Evolutionary conservation across 2,888 invertebrate species (phyloP), one percentile per base, ranked within the genome.

Genomic region (Cacoxenus indagator): DNA sequence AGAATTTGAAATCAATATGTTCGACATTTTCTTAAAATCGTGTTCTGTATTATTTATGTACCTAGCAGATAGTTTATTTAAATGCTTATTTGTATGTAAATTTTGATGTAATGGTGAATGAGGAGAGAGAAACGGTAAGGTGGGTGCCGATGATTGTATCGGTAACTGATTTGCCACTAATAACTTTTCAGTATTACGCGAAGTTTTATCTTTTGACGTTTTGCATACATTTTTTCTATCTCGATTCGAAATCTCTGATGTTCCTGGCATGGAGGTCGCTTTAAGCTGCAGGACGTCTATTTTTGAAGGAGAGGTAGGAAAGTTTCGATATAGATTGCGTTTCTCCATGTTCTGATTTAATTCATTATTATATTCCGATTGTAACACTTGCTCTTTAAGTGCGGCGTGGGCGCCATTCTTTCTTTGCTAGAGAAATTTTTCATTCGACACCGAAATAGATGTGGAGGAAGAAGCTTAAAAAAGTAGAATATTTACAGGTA

Each of bases 371-470:
- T 48, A 6, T 19, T 48, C 3, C 6, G 48, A 31, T 8, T 31
- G 31, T 31, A 31, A 31, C 5, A 4, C 29, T 27, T 69, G 73
- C 67, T 82, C 75, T 2, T 22, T 11, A 14, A 78, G 77, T 70
- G 74, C 82, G 77, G 80, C 87, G 84, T 87, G 71, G 68, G 84
- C 90, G 90, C 92, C 86, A 77, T 76, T 70, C 70, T 80, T 82
- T 81, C 84, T 85, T 81, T 86, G 87, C 87, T 87, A 87, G 79
- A 87, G 87, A 78, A 87, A 85, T 77, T 87, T 87, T 77, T 87
- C 87, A 64, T 84, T 82, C 37, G 87, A 88, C 76, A 90, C 91
- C 81, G 92, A 91, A 88, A 91, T 91, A 86, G 91, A 88, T 79
- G 91, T 90, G 84, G 90, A 90, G 68, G 77, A 74, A 79, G 77